These are phyloP conservation scores for Sebastiscus albofasciatus DNA, from an alignment of 2,797 vertebrate species.

Conservation along the genomic window DNA sequence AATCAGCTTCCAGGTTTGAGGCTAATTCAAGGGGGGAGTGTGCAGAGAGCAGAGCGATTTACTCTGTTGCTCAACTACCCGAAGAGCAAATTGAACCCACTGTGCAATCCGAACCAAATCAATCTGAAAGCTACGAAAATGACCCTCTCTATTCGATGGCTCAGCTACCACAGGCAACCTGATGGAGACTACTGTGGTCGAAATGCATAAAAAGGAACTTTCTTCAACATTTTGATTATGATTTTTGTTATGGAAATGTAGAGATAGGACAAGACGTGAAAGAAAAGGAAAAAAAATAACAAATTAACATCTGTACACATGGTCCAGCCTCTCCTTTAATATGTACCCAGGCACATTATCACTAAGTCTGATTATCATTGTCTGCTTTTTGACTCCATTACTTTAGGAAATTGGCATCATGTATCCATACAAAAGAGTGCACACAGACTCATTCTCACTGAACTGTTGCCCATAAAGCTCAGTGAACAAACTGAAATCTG, in stretches of 20 bases:
- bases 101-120: neutral
- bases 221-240: neutral
- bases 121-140: neutral
- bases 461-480: neutral
- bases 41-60: neutral
- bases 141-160: slow-evolving; percentile 3
- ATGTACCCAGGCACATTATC: neutral
- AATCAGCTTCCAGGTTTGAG: neutral
- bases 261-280: neutral
- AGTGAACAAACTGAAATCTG: neutral
- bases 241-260: neutral
- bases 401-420: neutral
- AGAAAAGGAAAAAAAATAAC: neutral
- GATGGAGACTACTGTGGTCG: neutral
- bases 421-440: neutral
- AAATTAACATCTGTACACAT: neutral
- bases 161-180: neutral
- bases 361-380: neutral
- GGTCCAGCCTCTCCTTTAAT: neutral
- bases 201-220: neutral
- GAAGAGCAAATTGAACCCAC: neutral
- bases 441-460: neutral
- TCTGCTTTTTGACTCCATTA: neutral
- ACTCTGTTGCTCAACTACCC: slow-evolving; percentile 13
- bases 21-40: neutral